Evolutionary conservation across 1,140 invertebrate species (phyloP).

Genomic region (Choristoneura fumiferana): DNA sequence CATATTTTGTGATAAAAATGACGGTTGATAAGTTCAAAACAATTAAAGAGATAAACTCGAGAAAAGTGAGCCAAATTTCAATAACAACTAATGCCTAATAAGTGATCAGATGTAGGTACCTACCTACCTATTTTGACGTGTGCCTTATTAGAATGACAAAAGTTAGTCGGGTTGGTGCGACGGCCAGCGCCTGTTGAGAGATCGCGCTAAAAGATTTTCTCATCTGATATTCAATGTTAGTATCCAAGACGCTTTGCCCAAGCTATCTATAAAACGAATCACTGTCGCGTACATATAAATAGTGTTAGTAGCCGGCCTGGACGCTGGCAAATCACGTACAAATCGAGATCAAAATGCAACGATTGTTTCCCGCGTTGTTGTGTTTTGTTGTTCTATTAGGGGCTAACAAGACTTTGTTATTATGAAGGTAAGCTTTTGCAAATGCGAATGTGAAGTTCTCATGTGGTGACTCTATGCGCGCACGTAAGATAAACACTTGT

Average conservation of each 20-base stretch:
- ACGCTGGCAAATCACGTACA: conserved; percentile 34
- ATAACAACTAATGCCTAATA: conserved; percentile 16
- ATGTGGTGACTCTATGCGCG: too few relatives aligned
- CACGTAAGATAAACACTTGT: too few relatives aligned
- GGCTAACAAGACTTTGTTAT: too few relatives aligned
- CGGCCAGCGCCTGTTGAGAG: conserved; percentile 33
- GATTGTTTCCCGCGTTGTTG: background rate
- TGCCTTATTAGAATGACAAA: conserved; percentile 9
- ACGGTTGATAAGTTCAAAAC: too few relatives aligned
- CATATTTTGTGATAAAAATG: too few relatives aligned
- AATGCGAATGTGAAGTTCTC: too few relatives aligned
- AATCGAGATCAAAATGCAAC: conserved; percentile 3
- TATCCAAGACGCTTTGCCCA: conserved; percentile 37
- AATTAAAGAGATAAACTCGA: background rate
- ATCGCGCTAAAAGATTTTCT: conserved; percentile 49
- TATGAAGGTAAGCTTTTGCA: too few relatives aligned
- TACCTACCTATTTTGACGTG: conserved; percentile 8
- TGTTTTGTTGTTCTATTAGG: conserved; percentile 1
- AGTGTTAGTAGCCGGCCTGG: conserved; percentile 35
- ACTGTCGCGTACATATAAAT: conserved; percentile 40
- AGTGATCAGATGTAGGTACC: background rate
- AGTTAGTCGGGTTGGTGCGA: conserved; percentile 33
- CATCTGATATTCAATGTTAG: conserved; percentile 49
- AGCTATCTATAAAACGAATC: conserved; percentile 32
- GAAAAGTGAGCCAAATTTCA: background rate